phyloP scores from a whole-genome alignment of 2,888 invertebrate species.

The Calephelis perditalis region DNA sequence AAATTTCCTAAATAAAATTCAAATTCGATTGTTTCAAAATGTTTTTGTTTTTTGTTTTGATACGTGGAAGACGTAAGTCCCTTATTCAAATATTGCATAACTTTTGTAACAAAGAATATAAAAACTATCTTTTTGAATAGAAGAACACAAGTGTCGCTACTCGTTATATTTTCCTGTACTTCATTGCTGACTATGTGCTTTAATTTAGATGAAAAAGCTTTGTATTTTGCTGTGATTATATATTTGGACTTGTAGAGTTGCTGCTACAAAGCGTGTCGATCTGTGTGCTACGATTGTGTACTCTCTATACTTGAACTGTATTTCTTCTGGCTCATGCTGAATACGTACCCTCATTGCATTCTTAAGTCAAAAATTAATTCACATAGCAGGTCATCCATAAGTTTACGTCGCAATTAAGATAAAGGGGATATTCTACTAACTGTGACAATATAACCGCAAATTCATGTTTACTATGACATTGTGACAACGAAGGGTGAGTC shows the following conservation, averaged over 20 bases:
- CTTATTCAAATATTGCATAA: too few relatives aligned
- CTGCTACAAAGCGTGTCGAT: conserved; percentile 9
- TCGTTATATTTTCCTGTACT: neutral
- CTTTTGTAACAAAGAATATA: too few relatives aligned
- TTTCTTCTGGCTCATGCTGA: neutral
- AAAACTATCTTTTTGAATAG: neutral
- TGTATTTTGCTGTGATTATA: neutral
- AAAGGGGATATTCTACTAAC: too few relatives aligned
- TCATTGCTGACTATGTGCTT: neutral
- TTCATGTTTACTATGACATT: too few relatives aligned
- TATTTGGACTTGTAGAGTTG: neutral
- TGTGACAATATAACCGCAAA: too few relatives aligned
- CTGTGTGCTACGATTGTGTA: conserved; percentile 4
- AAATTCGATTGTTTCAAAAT: too few relatives aligned
- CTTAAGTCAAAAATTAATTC: neutral
- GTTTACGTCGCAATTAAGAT: too few relatives aligned
- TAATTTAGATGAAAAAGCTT: conserved; percentile 3
- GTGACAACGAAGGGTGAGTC: too few relatives aligned
- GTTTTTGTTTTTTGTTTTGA: too few relatives aligned
- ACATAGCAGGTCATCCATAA: too few relatives aligned
- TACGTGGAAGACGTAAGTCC: too few relatives aligned
- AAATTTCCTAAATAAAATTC: too few relatives aligned
- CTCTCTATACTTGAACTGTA: neutral
- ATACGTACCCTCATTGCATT: conserved; percentile 2
- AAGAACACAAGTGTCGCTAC: neutral